These are phyloP conservation scores for Hyles vespertilio DNA, from an alignment of 1,140 invertebrate genomes.

Conservation along the genomic window DNA sequence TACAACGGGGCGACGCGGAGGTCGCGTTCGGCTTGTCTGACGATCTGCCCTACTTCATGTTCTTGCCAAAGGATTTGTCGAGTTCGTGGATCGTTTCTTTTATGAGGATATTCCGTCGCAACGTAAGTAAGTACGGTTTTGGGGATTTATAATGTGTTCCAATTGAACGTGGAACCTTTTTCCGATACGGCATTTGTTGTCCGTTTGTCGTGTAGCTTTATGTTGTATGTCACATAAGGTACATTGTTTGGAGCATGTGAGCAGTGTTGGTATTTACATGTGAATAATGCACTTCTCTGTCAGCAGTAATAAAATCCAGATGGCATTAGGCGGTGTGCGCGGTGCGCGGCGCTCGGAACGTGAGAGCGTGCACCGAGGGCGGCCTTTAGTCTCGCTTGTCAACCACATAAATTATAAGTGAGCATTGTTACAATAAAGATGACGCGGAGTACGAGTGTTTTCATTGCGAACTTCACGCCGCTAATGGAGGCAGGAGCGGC, in stretches of 20 bases:
- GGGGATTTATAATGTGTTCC: conserved; percentile 59
- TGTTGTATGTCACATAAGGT: background rate
- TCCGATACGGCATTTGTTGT: conserved; percentile 29
- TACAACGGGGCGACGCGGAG: conserved; percentile 52
- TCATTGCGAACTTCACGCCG: conserved; percentile 51
- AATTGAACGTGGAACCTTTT: conserved; percentile 40
- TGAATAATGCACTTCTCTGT: background rate
- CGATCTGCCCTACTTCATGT: conserved; percentile 68
- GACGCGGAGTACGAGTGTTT: conserved; percentile 51
- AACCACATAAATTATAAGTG: conserved; percentile 66
- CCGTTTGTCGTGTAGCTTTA: background rate
- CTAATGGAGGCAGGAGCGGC: conserved; percentile 40
- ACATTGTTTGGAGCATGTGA: conserved; percentile 13
- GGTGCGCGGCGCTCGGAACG: conserved; percentile 16
- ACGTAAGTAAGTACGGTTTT: conserved; percentile 60
- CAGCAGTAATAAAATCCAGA: conserved; percentile 58
- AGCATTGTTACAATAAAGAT: conserved; percentile 60
- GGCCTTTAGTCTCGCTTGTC: conserved; percentile 59
- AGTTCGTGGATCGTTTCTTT: conserved; percentile 65
- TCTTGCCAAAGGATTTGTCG: conserved; percentile 70
- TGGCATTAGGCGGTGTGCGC: conserved; percentile 11
- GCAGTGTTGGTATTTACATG: background rate
- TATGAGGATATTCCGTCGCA: conserved; percentile 53
- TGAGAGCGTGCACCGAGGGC: conserved; percentile 22
- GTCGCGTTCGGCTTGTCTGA: conserved; percentile 63